phyloP scores from a whole-genome alignment of 92 coral and sea anemone genomes.

The Meandrina meandrites region DNA sequence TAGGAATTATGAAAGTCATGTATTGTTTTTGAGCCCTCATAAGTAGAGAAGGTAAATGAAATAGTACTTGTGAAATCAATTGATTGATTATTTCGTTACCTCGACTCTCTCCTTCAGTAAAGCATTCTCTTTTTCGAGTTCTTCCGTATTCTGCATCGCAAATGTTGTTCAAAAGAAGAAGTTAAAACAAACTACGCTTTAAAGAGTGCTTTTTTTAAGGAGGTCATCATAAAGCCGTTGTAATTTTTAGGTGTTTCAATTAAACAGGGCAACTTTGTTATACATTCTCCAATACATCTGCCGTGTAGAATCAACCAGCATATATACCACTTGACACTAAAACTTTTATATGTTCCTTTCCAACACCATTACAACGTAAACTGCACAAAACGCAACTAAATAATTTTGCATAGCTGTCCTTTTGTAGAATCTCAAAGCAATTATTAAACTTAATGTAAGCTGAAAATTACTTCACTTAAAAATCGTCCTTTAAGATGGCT shows the following conservation, averaged over 20 bases:
- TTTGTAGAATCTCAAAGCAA: no score
- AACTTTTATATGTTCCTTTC: no score
- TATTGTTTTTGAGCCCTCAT: neutral
- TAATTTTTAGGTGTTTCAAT: no score
- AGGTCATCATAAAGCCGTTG: no score
- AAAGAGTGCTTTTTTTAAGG: no score
- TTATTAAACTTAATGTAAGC: no score
- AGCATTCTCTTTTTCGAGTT: conserved; percentile 34
- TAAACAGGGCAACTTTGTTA: no score
- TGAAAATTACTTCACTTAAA: neutral
- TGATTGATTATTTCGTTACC: neutral
- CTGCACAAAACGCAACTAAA: no score
- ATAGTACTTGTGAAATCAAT: neutral
- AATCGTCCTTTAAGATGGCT: no score
- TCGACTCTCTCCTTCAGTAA: conserved; percentile 14
- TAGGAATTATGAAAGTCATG: neutral
- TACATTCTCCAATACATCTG: neutral
- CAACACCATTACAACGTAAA: no score
- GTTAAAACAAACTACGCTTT: neutral
- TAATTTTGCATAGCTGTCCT: no score
- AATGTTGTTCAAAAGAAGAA: neutral
- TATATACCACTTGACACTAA: no score
- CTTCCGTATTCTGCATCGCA: conserved; percentile 34
- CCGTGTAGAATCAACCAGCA: neutral
- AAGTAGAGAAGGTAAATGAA: neutral